A percentile compares a stretch with the other conserved stretches of the same genome.
Evolutionary conservation across 2,797 vertebrate species (phyloP).

Genomic region (Sebastes alutus): DNA sequence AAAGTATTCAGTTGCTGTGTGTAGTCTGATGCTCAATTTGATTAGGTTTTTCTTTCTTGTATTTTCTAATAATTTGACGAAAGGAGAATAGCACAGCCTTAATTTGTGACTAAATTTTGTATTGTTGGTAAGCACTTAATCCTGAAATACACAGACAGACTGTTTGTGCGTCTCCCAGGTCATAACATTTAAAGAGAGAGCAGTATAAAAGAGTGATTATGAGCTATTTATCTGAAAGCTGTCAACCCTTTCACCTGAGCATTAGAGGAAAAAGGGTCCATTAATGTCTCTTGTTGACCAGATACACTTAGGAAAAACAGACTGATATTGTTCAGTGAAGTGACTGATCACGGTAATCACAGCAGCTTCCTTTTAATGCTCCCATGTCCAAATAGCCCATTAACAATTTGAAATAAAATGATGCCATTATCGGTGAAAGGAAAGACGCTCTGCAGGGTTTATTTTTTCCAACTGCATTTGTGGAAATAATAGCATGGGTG

Average conservation of each 20-base stretch:
- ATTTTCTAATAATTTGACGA: not conserved
- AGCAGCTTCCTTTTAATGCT: conserved; percentile 52
- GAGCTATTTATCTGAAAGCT: conserved; percentile 55
- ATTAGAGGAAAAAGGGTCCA: conserved; percentile 52
- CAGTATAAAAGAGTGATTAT: conserved; percentile 37
- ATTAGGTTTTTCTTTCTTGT: not conserved
- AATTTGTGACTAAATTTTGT: not conserved
- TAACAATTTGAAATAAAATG: conserved; percentile 47
- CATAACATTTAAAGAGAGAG: not conserved
- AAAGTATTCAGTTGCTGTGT: not conserved
- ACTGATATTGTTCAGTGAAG: conserved; percentile 51
- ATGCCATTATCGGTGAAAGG: conserved; percentile 13
- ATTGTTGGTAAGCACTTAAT: not conserved
- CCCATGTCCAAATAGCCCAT: conserved; percentile 46
- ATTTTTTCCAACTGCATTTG: not conserved
- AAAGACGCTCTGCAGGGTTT: not conserved
- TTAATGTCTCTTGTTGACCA: conserved; percentile 58
- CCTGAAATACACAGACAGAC: not conserved
- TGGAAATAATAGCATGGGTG: conserved; percentile 27
- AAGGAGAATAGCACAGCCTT: not conserved
- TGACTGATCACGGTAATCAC: conserved; percentile 64
- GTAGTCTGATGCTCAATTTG: not conserved
- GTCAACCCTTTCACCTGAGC: conserved; percentile 30
- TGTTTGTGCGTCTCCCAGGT: not conserved
- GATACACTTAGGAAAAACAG: conserved; percentile 14